A percentile compares a stretch with the other conserved stretches of the same genome.
phyloP scores from a whole-genome alignment of 2,888 invertebrate genomes.

The Caenorhabditis japonica region DNA sequence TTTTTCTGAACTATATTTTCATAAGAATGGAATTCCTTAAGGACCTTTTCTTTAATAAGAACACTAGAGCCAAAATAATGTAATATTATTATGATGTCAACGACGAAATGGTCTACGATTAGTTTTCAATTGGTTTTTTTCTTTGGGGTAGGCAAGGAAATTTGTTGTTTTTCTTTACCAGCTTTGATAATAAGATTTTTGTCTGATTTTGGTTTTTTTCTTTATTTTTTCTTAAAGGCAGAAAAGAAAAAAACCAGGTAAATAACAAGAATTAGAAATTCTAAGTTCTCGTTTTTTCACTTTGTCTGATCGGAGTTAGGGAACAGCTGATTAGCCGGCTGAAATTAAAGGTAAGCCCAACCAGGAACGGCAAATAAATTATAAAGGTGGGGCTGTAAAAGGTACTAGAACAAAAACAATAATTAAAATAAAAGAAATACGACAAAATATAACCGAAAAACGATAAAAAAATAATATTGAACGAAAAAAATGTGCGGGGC shows the following conservation, averaged over 20 bases:
- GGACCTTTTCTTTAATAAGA: no score
- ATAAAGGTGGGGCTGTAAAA: conserved; percentile 9
- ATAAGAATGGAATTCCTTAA: neutral
- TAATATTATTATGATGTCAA: neutral
- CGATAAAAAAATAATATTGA: neutral
- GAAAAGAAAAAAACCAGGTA: conserved; percentile 6
- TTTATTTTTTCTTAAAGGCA: no score
- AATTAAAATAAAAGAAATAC: neutral
- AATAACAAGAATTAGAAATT: conserved; percentile 1
- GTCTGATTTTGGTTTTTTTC: no score
- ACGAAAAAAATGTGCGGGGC: no score
- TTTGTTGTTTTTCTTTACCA: neutral
- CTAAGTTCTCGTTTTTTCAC: neutral
- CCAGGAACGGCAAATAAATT: neutral
- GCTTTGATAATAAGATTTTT: conserved; percentile 16
- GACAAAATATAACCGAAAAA: neutral
- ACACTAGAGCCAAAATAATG: neutral
- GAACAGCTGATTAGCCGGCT: no score
- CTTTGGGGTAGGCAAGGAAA: no score
- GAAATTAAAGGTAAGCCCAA: no score
- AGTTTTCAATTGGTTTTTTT: no score
- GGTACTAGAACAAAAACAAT: neutral
- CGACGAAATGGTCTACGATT: no score
- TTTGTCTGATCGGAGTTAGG: no score
- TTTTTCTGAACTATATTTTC: conserved; percentile 5